Evolutionary conservation across 2,888 invertebrate species (phyloP), one percentile per base, ranked within the genome.

Genomic region (Candidula unifasciata): DNA sequence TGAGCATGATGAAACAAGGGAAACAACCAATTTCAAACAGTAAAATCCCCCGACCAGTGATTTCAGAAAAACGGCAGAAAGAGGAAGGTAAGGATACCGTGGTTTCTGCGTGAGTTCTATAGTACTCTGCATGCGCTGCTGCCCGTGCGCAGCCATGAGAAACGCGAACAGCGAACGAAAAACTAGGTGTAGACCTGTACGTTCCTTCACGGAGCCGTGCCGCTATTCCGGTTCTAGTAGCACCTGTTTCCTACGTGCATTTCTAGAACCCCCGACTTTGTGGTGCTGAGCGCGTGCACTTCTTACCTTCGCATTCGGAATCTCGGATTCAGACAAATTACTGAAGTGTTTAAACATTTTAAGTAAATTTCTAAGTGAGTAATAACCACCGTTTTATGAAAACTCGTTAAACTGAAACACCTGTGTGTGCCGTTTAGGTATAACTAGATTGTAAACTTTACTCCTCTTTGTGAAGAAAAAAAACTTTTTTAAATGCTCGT

Each of bases 121-220:
- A 76, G 74, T 76, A 35, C 74, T 30, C 30, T 35, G 74, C 74
- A 54, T 30, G 54, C 74, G 74, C 52, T 27, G 18, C 54, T 57
- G 74, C 30, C 74, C 74, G 74, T 76, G 74, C 74, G 74, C 74
- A 76, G 54, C 30, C 74, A 76, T 35, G 74, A 76, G 74, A 57
- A 76, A 57, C 74, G 54, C 74, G 1, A 33, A 54, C 54, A 54
- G 54, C 35, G 27, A 54, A 54, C 13, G 73, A 52, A 73, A 73
- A 44, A 18, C 54, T 30, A 76, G 74, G 74, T 76, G 74, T 30
- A 54, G 74, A 30, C 16, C 6, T 54, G 52, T 52, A 71, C 71
- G 71, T 71, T 37, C 13, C 37, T 76, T 57, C 74, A 76, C 30
- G 74, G 74, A 54, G 54, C 52, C 10, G 30, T 76, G 74, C 37